Conservation (phyloP, 1,140 invertebrate genomes). For the Camponotus vicinus region DNA sequence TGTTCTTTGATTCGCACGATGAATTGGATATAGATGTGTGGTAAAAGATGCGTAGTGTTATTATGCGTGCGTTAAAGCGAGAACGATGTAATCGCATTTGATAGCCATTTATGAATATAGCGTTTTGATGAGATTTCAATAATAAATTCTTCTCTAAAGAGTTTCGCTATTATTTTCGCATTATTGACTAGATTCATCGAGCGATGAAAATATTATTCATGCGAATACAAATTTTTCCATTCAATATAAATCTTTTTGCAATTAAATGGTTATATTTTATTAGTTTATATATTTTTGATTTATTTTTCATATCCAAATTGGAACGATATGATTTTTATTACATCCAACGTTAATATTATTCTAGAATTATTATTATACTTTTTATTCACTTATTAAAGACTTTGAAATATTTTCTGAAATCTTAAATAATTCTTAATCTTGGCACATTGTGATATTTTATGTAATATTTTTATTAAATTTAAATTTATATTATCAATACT, state of each 20-base stretch:
- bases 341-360: neutral
- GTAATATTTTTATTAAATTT: neutral
- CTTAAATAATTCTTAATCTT: neutral
- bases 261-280: slow-evolving; percentile 35
- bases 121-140: slow-evolving; percentile 14
- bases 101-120: slow-evolving; percentile 34
- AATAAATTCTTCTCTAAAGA: slow-evolving; percentile 29
- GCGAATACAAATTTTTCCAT: slow-evolving; percentile 16
- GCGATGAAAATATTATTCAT: slow-evolving; percentile 21
- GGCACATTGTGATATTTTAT: neutral
- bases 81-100: slow-evolving; percentile 23
- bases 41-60: slow-evolving; percentile 18
- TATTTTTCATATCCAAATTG: slow-evolving; percentile 12
- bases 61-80: slow-evolving; percentile 41
- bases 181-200: slow-evolving; percentile 24
- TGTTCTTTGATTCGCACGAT: slow-evolving; percentile 26
- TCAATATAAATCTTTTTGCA: slow-evolving; percentile 35
- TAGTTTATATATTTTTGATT: slow-evolving; percentile 27
- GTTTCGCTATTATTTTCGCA: neutral
- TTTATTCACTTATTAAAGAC: neutral
- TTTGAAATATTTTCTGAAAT: neutral
- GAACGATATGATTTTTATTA: slow-evolving; percentile 33
- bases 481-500: neutral
- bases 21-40: slow-evolving; percentile 4
- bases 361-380: neutral